Evolutionary conservation across 2,888 invertebrate genomes (phyloP).

Genomic region (Alviniconcha strummeri): DNA sequence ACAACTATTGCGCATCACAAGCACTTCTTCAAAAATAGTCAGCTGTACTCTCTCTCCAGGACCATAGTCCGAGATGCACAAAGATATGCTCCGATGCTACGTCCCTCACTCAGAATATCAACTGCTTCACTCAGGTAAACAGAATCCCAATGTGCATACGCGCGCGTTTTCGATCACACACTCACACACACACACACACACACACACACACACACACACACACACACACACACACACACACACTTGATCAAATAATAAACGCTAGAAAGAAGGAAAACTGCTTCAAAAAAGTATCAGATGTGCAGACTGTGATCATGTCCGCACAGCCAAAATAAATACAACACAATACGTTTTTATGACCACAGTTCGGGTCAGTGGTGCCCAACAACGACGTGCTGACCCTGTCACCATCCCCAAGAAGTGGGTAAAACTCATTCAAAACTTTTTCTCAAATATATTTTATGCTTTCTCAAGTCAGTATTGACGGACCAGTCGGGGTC

Average conservation of each 20-base stretch:
- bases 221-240: constrained; percentile 8
- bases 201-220: background rate
- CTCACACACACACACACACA: constrained; percentile 3
- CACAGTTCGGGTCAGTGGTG: background rate
- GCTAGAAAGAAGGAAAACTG: background rate
- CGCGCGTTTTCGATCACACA: background rate
- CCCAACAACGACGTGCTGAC: background rate
- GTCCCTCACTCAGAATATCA: background rate
- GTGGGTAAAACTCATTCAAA: no score
- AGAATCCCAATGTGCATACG: background rate
- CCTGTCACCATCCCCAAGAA: no score
- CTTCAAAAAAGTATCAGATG: background rate
- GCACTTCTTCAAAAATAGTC: background rate
- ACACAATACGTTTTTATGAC: background rate
- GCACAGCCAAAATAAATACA: background rate
- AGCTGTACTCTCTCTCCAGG: background rate
- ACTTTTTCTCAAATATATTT: no score
- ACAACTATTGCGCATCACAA: background rate
- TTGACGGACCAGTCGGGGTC: no score
- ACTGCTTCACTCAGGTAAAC: background rate
- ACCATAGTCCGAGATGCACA: no score
- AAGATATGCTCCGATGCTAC: background rate
- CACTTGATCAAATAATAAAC: background rate
- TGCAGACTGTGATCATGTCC: background rate
- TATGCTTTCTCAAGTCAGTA: no score